These are phyloP conservation scores for Nyctibius bracteatus DNA, from an alignment of 2,113 vertebrate species.

Conservation along the genomic window DNA sequence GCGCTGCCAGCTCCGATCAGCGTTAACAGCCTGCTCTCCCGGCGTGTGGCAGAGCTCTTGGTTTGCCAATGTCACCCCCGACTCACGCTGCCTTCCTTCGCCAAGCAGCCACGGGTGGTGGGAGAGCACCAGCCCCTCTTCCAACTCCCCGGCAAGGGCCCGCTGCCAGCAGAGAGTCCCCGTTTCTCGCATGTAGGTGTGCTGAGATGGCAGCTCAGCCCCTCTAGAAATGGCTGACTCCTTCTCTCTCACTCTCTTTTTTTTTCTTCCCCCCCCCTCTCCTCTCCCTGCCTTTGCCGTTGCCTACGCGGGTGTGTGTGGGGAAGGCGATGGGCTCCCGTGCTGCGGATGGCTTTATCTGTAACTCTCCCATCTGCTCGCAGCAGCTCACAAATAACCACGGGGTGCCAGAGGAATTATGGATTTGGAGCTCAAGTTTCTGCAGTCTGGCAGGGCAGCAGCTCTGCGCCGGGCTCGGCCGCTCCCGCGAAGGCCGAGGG, in stretches of 20 bases:
- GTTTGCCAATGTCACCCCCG: slow-evolving; percentile 46
- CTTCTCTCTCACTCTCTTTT: neutral
- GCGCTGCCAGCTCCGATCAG: slow-evolving; percentile 62
- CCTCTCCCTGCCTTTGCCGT: slow-evolving; percentile 39
- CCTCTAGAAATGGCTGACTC: slow-evolving; percentile 56
- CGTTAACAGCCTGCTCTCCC: slow-evolving; percentile 39
- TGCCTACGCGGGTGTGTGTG: slow-evolving; percentile 42
- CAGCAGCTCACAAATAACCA: slow-evolving; percentile 61
- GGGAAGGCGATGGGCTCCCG: slow-evolving; percentile 54
- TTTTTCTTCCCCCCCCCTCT: neutral
- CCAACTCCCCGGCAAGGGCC: neutral
- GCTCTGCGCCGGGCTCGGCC: slow-evolving; percentile 29
- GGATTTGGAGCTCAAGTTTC: slow-evolving; percentile 51
- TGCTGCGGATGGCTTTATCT: slow-evolving; percentile 64
- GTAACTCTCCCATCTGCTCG: slow-evolving; percentile 59
- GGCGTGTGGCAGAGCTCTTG: slow-evolving; percentile 14
- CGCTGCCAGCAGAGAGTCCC: neutral
- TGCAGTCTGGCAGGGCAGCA: slow-evolving; percentile 53
- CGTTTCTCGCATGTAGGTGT: neutral
- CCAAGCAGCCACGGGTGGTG: neutral
- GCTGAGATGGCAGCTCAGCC: slow-evolving; percentile 47
- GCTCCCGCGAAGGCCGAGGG: slow-evolving; percentile 36
- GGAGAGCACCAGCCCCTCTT: neutral
- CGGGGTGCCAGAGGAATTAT: slow-evolving; percentile 66
- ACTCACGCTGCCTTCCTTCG: neutral